These are phyloP conservation scores for Chionomys nivalis DNA, from an alignment of 2,113 vertebrate species.

Conservation along the genomic window DNA sequence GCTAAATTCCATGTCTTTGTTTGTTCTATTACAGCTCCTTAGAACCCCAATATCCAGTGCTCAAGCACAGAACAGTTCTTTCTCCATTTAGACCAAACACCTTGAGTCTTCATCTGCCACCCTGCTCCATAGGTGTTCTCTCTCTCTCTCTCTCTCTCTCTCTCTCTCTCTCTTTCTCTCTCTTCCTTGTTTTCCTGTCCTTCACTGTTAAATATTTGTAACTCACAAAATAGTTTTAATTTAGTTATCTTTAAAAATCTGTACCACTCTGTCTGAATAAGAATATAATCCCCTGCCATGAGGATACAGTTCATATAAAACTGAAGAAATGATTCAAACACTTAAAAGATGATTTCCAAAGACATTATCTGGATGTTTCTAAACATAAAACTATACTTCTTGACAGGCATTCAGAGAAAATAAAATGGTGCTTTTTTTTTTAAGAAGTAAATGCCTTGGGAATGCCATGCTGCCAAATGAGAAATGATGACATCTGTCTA, in stretches of 20 bases:
- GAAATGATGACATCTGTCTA: constrained; percentile 14
- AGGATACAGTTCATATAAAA: constrained; percentile 35
- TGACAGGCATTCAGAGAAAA: constrained; percentile 46
- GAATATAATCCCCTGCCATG: neutral
- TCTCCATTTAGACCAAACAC: neutral
- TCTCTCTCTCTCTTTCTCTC: neutral
- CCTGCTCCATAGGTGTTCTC: neutral
- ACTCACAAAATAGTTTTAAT: neutral
- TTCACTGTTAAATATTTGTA: neutral
- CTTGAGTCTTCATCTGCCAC: neutral
- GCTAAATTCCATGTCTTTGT: neutral
- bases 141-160: neutral
- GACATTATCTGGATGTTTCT: neutral
- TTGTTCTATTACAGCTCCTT: neutral
- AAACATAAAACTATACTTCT: neutral
- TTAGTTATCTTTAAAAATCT: constrained; percentile 2
- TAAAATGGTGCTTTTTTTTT: constrained; percentile 13
- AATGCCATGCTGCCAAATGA: constrained; percentile 15
- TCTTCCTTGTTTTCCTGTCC: neutral
- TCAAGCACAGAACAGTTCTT: neutral
- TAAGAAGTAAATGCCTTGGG: constrained; percentile 25
- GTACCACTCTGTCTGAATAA: neutral
- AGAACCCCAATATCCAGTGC: neutral
- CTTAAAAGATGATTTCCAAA: neutral
- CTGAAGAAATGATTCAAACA: neutral